phyloP scores from a whole-genome alignment of 2,113 vertebrate species.

The Leptosomus discolor region DNA sequence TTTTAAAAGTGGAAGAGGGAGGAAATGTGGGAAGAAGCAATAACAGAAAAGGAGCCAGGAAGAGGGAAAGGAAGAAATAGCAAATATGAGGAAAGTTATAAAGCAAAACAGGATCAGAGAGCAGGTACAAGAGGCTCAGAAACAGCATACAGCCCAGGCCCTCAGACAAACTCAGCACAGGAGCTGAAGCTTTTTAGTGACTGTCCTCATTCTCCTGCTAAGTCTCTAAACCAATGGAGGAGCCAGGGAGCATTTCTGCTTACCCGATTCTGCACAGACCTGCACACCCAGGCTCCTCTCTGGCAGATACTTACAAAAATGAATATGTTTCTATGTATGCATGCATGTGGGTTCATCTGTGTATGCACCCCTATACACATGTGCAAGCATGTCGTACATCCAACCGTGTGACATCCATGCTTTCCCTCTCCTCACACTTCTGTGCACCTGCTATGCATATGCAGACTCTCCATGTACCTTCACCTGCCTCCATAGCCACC shows the following conservation, averaged over 20 bases:
- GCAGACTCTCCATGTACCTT: neutral
- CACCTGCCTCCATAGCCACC: neutral
- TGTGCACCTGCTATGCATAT: neutral
- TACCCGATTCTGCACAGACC: neutral
- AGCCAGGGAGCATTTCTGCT: neutral
- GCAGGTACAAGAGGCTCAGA: neutral
- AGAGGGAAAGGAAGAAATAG: neutral
- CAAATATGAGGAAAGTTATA: neutral
- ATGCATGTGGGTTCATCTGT: rapidly evolving
- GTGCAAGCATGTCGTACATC: neutral
- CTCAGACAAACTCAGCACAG: neutral
- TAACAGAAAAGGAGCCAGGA: constrained; percentile 8
- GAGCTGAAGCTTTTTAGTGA: constrained; percentile 27
- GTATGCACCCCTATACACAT: neutral
- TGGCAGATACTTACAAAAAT: neutral
- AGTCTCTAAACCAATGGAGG: neutral
- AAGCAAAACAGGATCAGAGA: neutral
- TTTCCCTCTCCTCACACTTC: neutral
- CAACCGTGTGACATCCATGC: neutral
- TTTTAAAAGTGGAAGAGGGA: neutral
- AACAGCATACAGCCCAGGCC: neutral
- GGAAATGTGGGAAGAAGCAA: constrained; percentile 14
- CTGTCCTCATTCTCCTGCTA: neutral
- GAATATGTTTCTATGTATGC: neutral
- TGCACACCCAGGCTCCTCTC: neutral